Conservation (phyloP, 2,888 invertebrate genomes). For the Diarsia mendica region DNA sequence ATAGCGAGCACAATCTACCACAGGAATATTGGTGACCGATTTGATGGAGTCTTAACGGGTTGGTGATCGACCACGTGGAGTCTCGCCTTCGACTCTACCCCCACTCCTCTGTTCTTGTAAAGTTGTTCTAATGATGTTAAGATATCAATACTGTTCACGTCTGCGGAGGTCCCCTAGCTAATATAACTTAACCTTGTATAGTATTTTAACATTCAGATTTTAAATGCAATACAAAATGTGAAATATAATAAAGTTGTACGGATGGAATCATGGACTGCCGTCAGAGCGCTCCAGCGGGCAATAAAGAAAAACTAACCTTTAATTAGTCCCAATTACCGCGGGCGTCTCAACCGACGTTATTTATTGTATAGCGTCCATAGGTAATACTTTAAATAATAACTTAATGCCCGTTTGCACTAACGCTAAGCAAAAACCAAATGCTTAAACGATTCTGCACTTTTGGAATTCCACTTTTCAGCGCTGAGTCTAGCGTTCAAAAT, state of each 20-base stretch:
- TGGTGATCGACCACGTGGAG: background rate
- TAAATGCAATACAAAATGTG: constrained; percentile 66
- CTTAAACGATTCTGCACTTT: background rate
- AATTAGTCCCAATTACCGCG: constrained; percentile 74
- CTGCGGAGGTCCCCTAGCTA: background rate
- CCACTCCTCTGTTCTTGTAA: background rate
- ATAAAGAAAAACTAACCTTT: constrained; percentile 72
- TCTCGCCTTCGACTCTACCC: background rate
- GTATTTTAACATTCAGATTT: constrained; percentile 59
- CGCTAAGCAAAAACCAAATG: background rate
- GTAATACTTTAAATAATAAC: constrained; percentile 49
- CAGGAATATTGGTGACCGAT: too few relatives aligned
- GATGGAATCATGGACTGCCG: constrained; percentile 19
- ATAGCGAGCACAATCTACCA: too few relatives aligned
- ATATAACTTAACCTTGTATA: constrained; percentile 3
- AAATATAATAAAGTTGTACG: constrained; percentile 55
- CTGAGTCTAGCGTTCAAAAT: background rate
- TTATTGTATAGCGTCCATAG: constrained; percentile 43
- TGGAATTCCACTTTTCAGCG: background rate
- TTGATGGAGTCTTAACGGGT: background rate
- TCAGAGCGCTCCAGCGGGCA: constrained; percentile 61
- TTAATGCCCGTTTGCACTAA: background rate
- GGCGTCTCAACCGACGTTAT: constrained; percentile 46
- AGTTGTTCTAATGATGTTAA: background rate
- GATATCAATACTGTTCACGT: background rate